A percentile compares a stretch with the other conserved stretches of the same genome.
These are phyloP conservation scores for Pachliopta kotzebuea DNA, from an alignment of 2,888 invertebrate genomes.

Conservation along the genomic window DNA sequence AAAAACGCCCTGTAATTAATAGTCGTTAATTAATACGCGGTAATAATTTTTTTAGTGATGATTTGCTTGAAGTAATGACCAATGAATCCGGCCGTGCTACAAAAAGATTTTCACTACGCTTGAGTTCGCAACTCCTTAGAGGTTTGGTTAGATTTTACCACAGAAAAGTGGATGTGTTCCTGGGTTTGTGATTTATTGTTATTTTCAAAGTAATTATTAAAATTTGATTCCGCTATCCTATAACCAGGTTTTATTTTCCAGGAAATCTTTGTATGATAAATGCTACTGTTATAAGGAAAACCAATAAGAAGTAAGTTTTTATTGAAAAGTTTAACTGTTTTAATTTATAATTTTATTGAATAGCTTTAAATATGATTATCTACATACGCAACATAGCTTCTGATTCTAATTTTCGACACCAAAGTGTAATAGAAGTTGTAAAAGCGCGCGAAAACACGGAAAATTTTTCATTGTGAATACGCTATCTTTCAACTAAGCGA, in stretches of 20 bases:
- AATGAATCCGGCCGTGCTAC: conserved; percentile 64
- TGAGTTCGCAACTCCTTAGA: conserved; percentile 66
- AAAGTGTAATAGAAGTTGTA: too few relatives aligned
- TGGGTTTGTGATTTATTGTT: conserved; percentile 46
- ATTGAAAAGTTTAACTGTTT: not conserved
- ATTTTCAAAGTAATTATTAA: not conserved
- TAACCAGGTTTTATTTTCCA: conserved; percentile 40
- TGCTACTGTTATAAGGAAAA: conserved; percentile 54
- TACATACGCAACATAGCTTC: too few relatives aligned
- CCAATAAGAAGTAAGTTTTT: conserved; percentile 62
- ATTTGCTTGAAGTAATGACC: conserved; percentile 57
- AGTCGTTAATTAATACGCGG: not conserved
- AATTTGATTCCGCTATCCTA: not conserved
- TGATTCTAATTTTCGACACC: too few relatives aligned
- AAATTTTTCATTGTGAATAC: too few relatives aligned
- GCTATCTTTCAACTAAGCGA: too few relatives aligned
- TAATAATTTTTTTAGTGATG: conserved; percentile 47
- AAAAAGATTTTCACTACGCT: conserved; percentile 64
- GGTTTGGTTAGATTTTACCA: conserved; percentile 65
- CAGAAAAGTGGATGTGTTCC: conserved; percentile 54
- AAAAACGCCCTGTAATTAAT: not conserved
- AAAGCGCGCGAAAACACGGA: too few relatives aligned
- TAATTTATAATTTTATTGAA: conserved; percentile 24
- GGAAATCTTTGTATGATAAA: conserved; percentile 67
- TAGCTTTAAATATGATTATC: too few relatives aligned